Conservation (phyloP, 1,140 invertebrate species). For the Drosophila nebulosa region DNA sequence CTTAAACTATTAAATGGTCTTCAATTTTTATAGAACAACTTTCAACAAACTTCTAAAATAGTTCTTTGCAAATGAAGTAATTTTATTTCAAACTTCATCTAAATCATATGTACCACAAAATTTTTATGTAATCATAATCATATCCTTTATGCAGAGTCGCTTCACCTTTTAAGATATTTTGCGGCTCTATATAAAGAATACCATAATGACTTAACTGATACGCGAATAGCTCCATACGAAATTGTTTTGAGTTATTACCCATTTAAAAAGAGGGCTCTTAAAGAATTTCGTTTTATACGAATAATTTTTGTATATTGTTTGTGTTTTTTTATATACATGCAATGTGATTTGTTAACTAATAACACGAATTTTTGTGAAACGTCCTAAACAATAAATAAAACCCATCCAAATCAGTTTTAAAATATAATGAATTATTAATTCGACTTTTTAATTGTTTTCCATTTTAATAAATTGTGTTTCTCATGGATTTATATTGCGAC, state of each 20-base stretch:
- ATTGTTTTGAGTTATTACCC: neutral
- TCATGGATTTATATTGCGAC: conserved; percentile 1
- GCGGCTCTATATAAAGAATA: too few species aligned
- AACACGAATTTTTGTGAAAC: conserved; percentile 68
- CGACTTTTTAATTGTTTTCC: too few species aligned
- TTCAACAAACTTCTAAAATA: too few species aligned
- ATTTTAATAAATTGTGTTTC: neutral
- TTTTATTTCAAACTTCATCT: too few species aligned
- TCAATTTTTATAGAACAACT: too few species aligned
- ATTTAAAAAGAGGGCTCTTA: neutral
- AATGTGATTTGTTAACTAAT: conserved; percentile 71
- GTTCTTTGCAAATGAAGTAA: too few species aligned
- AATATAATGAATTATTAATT: neutral
- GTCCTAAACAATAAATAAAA: conserved; percentile 71
- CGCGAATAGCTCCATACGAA: neutral
- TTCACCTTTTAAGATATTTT: too few species aligned
- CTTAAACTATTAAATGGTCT: neutral
- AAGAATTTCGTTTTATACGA: neutral
- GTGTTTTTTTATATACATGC: conserved; percentile 54
- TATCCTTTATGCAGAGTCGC: too few species aligned
- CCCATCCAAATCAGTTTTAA: conserved; percentile 57
- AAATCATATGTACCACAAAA: too few species aligned
- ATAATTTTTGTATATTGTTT: conserved; percentile 21
- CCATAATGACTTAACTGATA: neutral
- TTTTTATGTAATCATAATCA: too few species aligned